Base-by-base conservation (phyloP, 2,113 vertebrate species). In the Ibidorhyncha struthersii region DNA sequence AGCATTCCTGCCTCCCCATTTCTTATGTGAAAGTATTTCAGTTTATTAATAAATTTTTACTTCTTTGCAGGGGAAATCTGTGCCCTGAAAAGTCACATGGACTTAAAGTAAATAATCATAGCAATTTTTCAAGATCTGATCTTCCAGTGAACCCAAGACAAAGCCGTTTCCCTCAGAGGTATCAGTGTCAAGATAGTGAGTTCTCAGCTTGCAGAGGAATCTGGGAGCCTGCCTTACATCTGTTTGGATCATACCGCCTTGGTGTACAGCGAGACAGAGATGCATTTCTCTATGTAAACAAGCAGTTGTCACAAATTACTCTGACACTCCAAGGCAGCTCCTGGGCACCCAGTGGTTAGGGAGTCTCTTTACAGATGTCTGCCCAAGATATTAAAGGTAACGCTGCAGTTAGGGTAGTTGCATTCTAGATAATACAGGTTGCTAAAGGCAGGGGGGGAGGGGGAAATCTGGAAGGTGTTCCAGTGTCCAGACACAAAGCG, bases 41-140 rank as follows among this genome's bases (percentile, higher is more conserved):
- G 40, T 58, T 88, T 76, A 95, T 95, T 98, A 97, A 98, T 86
- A n/a, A 71, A 11, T 61, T 77, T 95, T 89, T 97, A 94, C 91
- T 97, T 97, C 96, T 96, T 96, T 97, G 85, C 94, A 97, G 97
- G 97, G 84, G 65, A 95, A 90, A 71, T 96, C 81, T 61, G 50
- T 95, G 85, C 69, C 81, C 72, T 94, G 91, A 96, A 80, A 95
- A 94, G 94, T 91, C 86, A 4, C 82, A 49, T 95, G 95, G 88
- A 96, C 62, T 92, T 95, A 81, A 55, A 53, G 55, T 82, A 49
- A 78, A 55, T 77, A 58, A 55, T 27, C 9, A 1, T 55, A 84
- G 56, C 79, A 71, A 38, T 22, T 82, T 91, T 65, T 50, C 84
- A 89, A 87, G 89, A n/a, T 84, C 89, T 78, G 90, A 56, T 91